These are phyloP conservation scores for Anabas testudineus DNA, from an alignment of 2,797 vertebrate genomes.

Conservation along the genomic window DNA sequence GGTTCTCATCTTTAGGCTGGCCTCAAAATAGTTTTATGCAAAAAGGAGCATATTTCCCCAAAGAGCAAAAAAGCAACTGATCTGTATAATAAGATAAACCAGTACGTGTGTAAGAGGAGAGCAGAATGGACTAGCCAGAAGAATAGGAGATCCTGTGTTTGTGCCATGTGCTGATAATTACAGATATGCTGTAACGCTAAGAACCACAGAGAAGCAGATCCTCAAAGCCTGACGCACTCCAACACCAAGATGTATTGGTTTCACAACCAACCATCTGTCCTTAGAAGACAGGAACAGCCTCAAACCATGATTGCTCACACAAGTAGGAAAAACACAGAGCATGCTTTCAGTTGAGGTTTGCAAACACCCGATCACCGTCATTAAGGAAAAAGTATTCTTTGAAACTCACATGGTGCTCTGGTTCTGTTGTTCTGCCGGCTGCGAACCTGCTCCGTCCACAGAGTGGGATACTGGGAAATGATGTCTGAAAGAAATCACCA, in stretches of 20 bases:
- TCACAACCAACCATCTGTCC: conserved; percentile 72
- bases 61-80: conserved; percentile 58
- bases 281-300: conserved; percentile 73
- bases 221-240: conserved; percentile 68
- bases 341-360: conserved; percentile 63
- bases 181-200: conserved; percentile 50
- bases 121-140: conserved; percentile 36
- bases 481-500: conserved; percentile 84
- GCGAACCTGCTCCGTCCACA: conserved; percentile 96
- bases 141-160: conserved; percentile 67
- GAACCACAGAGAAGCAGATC: conserved; percentile 72
- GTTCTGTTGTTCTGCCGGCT: conserved; percentile 95
- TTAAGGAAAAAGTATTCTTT: conserved; percentile 49
- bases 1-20: conserved; percentile 44
- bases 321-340: conserved; percentile 64
- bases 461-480: conserved; percentile 92
- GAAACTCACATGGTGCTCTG: conserved; percentile 90
- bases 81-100: conserved; percentile 64
- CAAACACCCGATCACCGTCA: conserved; percentile 59
- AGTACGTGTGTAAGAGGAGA: conserved; percentile 46
- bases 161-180: conserved; percentile 81
- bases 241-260: conserved; percentile 72
- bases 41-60: conserved; percentile 58
- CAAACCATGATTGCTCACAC: conserved; percentile 73
- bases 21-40: conserved; percentile 43